Evolutionary conservation across 2,113 vertebrate species (phyloP).

Genomic region (Naja naja): DNA sequence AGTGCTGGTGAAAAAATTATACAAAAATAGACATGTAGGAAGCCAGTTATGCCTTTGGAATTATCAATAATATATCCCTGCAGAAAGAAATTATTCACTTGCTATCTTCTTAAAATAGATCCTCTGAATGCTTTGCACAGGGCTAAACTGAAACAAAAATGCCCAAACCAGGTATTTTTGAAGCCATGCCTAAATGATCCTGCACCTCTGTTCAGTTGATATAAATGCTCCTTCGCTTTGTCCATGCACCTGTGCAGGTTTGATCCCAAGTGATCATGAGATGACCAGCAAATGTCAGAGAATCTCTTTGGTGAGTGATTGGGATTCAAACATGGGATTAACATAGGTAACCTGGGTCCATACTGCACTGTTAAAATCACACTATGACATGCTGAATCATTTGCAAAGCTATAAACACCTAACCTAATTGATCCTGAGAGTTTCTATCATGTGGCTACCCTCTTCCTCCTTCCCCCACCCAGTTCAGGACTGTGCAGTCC

Average conservation of each 20-base stretch:
- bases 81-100: conserved; percentile 18
- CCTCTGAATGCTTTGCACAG: neutral
- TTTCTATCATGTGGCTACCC: neutral
- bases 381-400: neutral
- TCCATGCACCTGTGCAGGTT: neutral
- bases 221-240: neutral
- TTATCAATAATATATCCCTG: conserved; percentile 36
- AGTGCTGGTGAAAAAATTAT: conserved; percentile 51
- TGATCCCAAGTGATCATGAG: neutral
- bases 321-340: neutral
- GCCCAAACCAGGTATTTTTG: neutral
- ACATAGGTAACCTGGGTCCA: neutral
- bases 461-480: neutral
- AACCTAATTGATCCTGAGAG: neutral
- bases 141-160: neutral
- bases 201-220: neutral
- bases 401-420: neutral
- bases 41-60: conserved; percentile 56
- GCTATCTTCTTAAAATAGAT: conserved; percentile 2
- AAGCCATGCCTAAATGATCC: neutral
- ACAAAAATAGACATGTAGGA: conserved; percentile 62
- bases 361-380: neutral
- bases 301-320: neutral
- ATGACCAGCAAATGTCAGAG: neutral
- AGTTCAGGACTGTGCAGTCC: neutral